Evolutionary conservation across 1,140 invertebrate genomes (phyloP).

Genomic region (Teleopsis dalmanni): DNA sequence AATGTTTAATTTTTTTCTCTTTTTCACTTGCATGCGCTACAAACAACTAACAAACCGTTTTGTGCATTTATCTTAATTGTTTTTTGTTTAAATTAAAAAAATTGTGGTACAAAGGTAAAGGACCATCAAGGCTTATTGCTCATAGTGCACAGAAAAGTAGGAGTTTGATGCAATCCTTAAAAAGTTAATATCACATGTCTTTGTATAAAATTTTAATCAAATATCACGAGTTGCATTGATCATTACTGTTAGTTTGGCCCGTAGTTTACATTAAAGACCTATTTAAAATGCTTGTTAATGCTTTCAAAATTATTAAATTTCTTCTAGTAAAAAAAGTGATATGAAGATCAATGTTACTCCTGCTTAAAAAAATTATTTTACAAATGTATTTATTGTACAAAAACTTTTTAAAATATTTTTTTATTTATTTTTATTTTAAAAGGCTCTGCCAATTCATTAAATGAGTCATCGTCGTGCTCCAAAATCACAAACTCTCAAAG

Average conservation of each 20-base stretch:
- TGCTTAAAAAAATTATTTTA: neutral
- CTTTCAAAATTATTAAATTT: neutral
- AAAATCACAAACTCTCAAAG: constrained; percentile 39
- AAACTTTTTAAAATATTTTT: neutral
- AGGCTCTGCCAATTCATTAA: constrained; percentile 43
- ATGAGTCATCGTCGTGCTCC: constrained; percentile 41
- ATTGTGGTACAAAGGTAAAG: constrained; percentile 11
- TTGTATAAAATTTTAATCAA: constrained; percentile 7
- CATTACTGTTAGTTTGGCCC: too few relatives aligned
- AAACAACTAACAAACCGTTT: constrained; percentile 3
- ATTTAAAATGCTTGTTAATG: too few relatives aligned
- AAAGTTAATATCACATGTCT: constrained; percentile 40
- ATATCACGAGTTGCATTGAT: constrained; percentile 11
- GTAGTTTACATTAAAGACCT: too few relatives aligned
- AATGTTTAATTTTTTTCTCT: constrained; percentile 7
- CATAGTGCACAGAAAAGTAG: constrained; percentile 37
- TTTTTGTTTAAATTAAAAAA: constrained; percentile 4
- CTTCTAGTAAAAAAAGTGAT: neutral
- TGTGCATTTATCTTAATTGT: neutral
- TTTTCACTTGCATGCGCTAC: constrained; percentile 10
- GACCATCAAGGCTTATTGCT: constrained; percentile 31
- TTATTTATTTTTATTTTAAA: neutral
- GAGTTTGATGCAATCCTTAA: constrained; percentile 34
- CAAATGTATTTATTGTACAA: neutral
- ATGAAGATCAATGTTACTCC: neutral